These are phyloP conservation scores for Invenusta paracnida DNA, from an alignment of 2,888 invertebrate genomes.

Conservation along the genomic window DNA sequence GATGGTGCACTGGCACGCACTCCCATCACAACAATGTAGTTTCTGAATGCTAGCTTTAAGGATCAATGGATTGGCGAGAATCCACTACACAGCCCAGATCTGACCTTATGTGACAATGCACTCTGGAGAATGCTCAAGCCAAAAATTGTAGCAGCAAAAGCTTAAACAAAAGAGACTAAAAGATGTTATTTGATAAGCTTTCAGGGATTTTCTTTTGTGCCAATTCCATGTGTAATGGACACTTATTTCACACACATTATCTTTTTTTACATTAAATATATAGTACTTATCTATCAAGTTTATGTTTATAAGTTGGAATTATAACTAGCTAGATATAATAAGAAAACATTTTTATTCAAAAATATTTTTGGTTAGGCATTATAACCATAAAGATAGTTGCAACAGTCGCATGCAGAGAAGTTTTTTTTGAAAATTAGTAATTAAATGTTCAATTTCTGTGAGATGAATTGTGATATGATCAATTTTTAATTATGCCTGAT, in stretches of 20 bases:
- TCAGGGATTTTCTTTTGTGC: no score
- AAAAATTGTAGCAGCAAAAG: no score
- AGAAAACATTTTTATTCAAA: neutral
- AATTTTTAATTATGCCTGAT: no score
- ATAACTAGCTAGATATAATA: slow-evolving; percentile 18
- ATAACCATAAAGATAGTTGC: slow-evolving; percentile 6
- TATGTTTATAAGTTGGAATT: slow-evolving; percentile 7
- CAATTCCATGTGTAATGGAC: neutral
- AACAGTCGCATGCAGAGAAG: neutral
- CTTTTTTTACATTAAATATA: slow-evolving; percentile 11
- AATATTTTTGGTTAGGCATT: slow-evolving; percentile 15
- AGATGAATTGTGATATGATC: neutral
- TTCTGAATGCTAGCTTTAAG: no score
- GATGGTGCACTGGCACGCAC: no score
- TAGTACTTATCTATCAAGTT: slow-evolving; percentile 18
- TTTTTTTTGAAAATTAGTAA: slow-evolving; percentile 4
- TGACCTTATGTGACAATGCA: no score
- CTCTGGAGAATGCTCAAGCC: no score
- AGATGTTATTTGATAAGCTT: no score
- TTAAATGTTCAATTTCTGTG: neutral
- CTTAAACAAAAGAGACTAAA: no score
- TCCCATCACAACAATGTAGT: no score
- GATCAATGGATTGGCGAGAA: no score
- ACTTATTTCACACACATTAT: slow-evolving; percentile 10
- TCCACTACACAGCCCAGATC: no score